These are phyloP conservation scores for Cariama cristata DNA, from an alignment of 2,113 vertebrate genomes.

Conservation along the genomic window DNA sequence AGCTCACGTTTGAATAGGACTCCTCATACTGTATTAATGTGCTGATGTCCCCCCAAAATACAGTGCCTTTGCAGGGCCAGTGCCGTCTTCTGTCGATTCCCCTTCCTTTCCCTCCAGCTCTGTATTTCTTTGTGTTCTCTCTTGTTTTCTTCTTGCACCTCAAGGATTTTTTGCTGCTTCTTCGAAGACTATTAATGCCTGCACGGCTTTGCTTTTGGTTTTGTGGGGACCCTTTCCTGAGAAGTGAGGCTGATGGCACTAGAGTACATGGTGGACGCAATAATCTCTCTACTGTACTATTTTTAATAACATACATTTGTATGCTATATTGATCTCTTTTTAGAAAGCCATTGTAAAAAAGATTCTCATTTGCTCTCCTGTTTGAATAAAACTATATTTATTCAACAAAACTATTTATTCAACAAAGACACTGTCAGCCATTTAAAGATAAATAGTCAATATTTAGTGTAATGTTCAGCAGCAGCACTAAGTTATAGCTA, in stretches of 20 bases:
- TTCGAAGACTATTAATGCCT: background rate
- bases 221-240: background rate
- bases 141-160: background rate
- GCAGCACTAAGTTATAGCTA: background rate
- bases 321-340: background rate
- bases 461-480: conserved; percentile 51
- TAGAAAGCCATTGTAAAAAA: conserved; percentile 16
- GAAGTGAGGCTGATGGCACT: background rate
- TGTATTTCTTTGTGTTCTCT: background rate
- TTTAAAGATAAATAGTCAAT: conserved; percentile 49
- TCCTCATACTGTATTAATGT: background rate
- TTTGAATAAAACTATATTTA: conserved; percentile 49
- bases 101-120: background rate
- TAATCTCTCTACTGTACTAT: background rate
- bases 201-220: background rate
- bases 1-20: background rate
- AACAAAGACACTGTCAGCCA: background rate
- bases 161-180: background rate
- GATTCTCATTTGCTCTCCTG: conserved; percentile 5
- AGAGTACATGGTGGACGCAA: background rate
- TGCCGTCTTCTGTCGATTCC: background rate
- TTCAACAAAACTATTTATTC: too few relatives aligned
- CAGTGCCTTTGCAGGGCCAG: background rate
- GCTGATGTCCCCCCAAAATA: background rate
- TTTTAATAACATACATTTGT: background rate